A percentile compares a stretch with the other conserved stretches of the same genome.
Conservation (phyloP, 2,797 vertebrate species). For the Oreochromis grahami region DNA sequence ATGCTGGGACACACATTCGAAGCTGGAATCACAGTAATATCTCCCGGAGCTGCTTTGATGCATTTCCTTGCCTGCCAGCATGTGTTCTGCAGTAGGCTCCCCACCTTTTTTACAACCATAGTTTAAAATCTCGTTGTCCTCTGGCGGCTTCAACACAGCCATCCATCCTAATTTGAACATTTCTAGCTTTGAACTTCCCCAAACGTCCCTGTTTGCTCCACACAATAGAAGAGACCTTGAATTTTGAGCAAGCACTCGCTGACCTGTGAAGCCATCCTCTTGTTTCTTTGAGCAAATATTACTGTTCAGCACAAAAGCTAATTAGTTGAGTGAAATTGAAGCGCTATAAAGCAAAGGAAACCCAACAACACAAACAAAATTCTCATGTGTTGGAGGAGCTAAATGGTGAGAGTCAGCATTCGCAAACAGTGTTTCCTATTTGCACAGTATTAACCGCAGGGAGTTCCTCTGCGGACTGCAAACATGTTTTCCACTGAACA, state of each 20-base stretch:
- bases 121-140: conserved; percentile 26
- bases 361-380: not conserved
- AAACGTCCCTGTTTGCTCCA: not conserved
- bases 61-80: not conserved
- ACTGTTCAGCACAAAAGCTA: conserved; percentile 30
- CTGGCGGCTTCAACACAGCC: conserved; percentile 11
- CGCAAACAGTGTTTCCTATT: conserved; percentile 7
- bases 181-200: conserved; percentile 11
- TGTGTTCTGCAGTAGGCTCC: not conserved
- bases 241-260: not conserved
- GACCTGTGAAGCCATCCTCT: not conserved
- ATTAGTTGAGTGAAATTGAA: conserved; percentile 26
- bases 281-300: conserved; percentile 40
- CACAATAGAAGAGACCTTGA: not conserved
- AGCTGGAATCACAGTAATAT: conserved; percentile 4
- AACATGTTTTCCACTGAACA: conserved; percentile 55
- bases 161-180: conserved; percentile 46
- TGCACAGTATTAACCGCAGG: not conserved
- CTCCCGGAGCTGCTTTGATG: conserved; percentile 22
- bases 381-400: not conserved
- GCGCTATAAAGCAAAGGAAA: conserved; percentile 11
- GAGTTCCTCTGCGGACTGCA: conserved; percentile 22
- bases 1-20: not conserved
- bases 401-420: conserved; percentile 27
- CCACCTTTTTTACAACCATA: conserved; percentile 3